Evolutionary conservation across 2,113 vertebrate genomes (phyloP).

Genomic region (Cisticola juncidis): DNA sequence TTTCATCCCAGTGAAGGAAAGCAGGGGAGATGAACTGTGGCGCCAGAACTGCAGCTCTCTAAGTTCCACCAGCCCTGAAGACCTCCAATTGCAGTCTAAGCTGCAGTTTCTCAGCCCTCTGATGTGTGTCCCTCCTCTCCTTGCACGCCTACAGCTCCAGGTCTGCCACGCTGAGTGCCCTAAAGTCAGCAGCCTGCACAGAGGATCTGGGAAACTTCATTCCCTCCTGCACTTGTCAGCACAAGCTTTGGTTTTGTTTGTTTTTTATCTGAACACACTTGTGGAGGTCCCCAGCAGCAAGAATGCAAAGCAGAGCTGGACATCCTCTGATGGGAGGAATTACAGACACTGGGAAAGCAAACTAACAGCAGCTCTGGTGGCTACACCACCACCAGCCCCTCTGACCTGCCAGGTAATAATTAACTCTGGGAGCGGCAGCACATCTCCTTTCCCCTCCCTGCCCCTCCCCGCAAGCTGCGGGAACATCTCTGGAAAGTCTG

Average conservation of each 20-base stretch:
- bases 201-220: neutral
- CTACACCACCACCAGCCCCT: neutral
- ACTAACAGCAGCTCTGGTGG: neutral
- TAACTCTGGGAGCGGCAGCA: neutral
- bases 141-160: rapidly evolving
- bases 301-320: neutral
- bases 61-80: neutral
- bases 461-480: neutral
- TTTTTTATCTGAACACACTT: neutral
- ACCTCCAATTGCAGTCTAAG: neutral
- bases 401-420: neutral
- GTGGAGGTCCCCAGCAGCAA: neutral
- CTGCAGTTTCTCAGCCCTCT: neutral
- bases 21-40: neutral
- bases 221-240: neutral
- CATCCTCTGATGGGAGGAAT: neutral
- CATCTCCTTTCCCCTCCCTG: constrained; percentile 1
- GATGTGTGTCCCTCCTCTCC: rapidly evolving
- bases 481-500: constrained; percentile 48
- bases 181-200: neutral
- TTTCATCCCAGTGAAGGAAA: neutral
- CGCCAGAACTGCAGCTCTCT: neutral
- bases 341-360: neutral
- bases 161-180: neutral
- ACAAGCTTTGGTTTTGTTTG: neutral